A percentile compares a stretch with the other conserved stretches of the same genome.
phyloP scores from a whole-genome alignment of 2,797 vertebrate species.

The Microctenopoma lineatum region DNA sequence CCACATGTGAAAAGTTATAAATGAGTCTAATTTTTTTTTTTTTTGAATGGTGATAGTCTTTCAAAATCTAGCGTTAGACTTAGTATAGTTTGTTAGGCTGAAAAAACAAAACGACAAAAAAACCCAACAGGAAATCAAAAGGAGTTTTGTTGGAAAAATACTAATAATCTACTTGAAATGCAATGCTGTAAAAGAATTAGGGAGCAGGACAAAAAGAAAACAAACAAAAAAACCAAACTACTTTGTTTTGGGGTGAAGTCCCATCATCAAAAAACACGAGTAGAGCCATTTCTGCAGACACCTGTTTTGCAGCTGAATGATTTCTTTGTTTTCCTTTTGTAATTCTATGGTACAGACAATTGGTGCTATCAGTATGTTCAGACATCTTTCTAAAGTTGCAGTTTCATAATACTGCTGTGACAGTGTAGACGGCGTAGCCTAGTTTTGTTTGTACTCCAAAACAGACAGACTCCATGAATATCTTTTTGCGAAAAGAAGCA shows the following conservation, averaged over 20 bases:
- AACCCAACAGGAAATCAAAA: constrained; percentile 60
- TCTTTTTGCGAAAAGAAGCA: constrained; percentile 59
- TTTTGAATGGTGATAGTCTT: constrained; percentile 84
- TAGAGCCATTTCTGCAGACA: constrained; percentile 68
- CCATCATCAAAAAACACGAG: constrained; percentile 48
- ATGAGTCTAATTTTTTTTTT: constrained; percentile 67
- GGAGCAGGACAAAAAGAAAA: not conserved
- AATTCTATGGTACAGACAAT: constrained; percentile 71
- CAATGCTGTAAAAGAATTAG: constrained; percentile 62
- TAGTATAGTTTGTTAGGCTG: constrained; percentile 85
- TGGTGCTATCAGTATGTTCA: constrained; percentile 81
- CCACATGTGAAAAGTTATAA: constrained; percentile 87
- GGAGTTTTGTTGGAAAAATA: constrained; percentile 65
- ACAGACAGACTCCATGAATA: constrained; percentile 64
- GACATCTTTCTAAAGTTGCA: constrained; percentile 84
- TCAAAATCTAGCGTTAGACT: constrained; percentile 77
- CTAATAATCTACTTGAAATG: constrained; percentile 67
- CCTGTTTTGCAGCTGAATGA: constrained; percentile 59
- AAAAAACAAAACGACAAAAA: constrained; percentile 54
- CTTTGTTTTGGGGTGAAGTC: constrained; percentile 49
- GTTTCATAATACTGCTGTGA: constrained; percentile 84
- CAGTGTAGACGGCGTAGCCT: constrained; percentile 70
- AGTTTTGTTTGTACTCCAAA: constrained; percentile 80
- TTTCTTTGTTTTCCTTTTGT: constrained; percentile 49
- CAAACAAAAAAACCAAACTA: not conserved